Base-by-base conservation (phyloP, 2,797 vertebrate genomes). In the Pipistrellus pygmaeus region DNA sequence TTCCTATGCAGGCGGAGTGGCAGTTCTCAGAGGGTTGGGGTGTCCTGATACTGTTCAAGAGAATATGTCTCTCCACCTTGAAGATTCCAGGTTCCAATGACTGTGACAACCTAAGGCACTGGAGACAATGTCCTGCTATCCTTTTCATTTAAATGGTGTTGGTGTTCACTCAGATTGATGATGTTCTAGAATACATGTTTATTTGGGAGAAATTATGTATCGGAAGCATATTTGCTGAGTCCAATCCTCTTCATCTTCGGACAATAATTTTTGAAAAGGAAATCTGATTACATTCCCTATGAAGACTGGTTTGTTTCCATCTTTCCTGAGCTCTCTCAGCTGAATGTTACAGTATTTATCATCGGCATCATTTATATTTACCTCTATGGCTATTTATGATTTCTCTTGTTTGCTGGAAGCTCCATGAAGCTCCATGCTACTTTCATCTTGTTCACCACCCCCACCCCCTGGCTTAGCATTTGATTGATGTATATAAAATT, bases 141-240 rank as follows among this genome's bases (percentile, higher is more conserved):
- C 38, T 27, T 0, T 60, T 27, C 17, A 15, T 21, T 66, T 55
- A 82, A 92, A 92, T n/a, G 35, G 55, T 57, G 35, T 62, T 68
- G 35, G 21, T 82, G 35, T 35, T 66, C 75, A 27, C 25, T 82
- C 11, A 90, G 60, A 55, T 9, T 53, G 12, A 51, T 48, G 23
- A 78, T 93, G 84, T 71, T 85, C 30, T 68, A 51, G 46, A 84
- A 55, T 68, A 71, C 27, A 84, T 55, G 72, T 82, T 77, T 93
- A 17, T 41, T 6, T n/a, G 7, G 27, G 8, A 1, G 72, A 14
- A 25, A 30, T 32, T n/a, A 85, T 51, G 76, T 48, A 95, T 90
- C 48, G 25, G 20, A 3, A 12, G n/a, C 8, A 15, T 17, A 30
- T 71, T 51, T 90, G 23, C 62, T 66, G 0, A 23, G 69, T 81